Base-by-base conservation (phyloP, 2,113 vertebrate genomes). In the Turdus rufiventris region DNA sequence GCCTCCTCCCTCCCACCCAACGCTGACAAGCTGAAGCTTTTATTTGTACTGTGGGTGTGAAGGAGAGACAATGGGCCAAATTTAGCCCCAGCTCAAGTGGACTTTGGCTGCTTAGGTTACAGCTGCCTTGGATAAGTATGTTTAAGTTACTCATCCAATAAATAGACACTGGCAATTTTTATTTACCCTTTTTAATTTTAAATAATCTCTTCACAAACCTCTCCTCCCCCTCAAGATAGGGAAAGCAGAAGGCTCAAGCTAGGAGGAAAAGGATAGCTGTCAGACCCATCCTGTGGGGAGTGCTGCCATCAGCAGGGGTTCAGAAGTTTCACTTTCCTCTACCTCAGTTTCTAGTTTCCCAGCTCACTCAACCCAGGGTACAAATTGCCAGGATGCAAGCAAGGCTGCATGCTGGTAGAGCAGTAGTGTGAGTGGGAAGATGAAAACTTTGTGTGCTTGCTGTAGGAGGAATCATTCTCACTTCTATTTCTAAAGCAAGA, bases 391-490 rank as follows among this genome's bases (percentile, higher is more conserved):
- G 34, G 45, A 95, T 72, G 84, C 91, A 81, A 82, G 73, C 40
- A 58, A 54, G 42, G 71, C 74, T 87, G 84, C 72, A 25, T 36
- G 74, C 91, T 96, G 77, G 90, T 94, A 82, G 43, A 95, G 77
- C 89, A 89, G 56, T 85, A 74, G 91, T 58, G 47, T 70, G 91
- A 96, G 92, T 95, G 80, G 94, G 95, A 95, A 93, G 95, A 95
- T 89, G 89, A 96, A 95, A 95, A 95, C 88, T 93, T 86, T 53
- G 76, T 87, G 73, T 93, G 95, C 77, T 84, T 94, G 70, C 77
- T 96, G 96, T 94, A 92, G 96, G 96, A 96, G 94, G 95, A 96
- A 90, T 95, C 85, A 84, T 93, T 96, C 95, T 96, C 95, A 92
- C 94, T 91, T 96, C 94, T 96, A 91, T 96, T 96, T 96, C 96